A percentile compares a stretch with the other conserved stretches of the same genome.
phyloP scores from a whole-genome alignment of 1,140 invertebrate genomes.

The Bombus consobrinus region DNA sequence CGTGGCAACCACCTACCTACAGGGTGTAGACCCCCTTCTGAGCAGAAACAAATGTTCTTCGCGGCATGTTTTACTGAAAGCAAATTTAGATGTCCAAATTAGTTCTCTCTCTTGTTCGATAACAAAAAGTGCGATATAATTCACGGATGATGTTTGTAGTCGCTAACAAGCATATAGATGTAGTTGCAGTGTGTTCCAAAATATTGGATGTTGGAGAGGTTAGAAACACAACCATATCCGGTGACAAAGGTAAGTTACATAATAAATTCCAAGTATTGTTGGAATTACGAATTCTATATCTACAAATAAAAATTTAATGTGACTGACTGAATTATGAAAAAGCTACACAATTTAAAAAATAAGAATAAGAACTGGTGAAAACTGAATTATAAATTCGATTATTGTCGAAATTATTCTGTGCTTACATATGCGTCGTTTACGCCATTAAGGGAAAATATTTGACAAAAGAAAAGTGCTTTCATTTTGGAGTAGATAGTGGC shows the following conservation, averaged over 20 bases:
- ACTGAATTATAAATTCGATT: too few species aligned
- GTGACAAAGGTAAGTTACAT: background rate
- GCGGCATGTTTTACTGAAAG: background rate
- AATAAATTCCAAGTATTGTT: background rate
- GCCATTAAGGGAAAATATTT: background rate
- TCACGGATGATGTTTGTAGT: background rate
- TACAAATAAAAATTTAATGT: background rate
- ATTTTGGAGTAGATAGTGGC: background rate
- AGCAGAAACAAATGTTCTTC: conserved; percentile 74
- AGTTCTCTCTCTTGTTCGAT: background rate
- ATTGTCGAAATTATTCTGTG: too few species aligned
- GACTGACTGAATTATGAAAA: background rate
- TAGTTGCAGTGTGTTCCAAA: background rate
- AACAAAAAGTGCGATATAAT: background rate
- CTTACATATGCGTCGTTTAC: background rate
- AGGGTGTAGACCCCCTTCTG: conserved; percentile 43
- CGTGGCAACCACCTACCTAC: conserved; percentile 19
- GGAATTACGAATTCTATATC: background rate
- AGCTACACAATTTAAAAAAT: too few species aligned
- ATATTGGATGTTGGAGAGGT: background rate
- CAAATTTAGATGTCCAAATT: background rate
- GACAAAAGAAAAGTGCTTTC: background rate
- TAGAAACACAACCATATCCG: background rate
- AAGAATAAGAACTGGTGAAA: too few species aligned
- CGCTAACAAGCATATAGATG: background rate